Evolutionary conservation across 2,113 vertebrate species (phyloP).

Genomic region (Solea solea): DNA sequence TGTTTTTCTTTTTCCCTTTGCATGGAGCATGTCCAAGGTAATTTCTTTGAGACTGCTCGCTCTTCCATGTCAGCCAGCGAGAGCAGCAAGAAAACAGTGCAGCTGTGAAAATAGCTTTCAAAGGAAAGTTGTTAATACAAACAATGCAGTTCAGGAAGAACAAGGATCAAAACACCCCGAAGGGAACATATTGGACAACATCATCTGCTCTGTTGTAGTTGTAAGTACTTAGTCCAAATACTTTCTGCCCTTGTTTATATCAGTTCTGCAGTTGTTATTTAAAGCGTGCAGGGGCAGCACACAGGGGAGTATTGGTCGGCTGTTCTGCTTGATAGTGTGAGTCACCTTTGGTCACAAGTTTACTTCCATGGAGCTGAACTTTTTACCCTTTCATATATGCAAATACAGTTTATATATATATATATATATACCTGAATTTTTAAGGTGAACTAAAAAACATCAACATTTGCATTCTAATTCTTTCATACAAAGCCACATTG

Average conservation of each 20-base stretch:
- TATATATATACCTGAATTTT: too few relatives aligned
- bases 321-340: conserved; percentile 37
- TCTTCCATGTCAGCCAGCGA: conserved; percentile 34
- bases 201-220: background rate
- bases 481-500: too few relatives aligned
- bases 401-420: too few relatives aligned
- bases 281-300: conserved; percentile 10
- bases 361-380: conserved; percentile 34
- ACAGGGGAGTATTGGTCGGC: conserved; percentile 22
- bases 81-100: conserved; percentile 28
- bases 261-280: conserved; percentile 24
- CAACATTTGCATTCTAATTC: too few relatives aligned
- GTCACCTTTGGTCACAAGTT: conserved; percentile 22
- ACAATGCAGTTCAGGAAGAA: conserved; percentile 37
- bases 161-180: conserved; percentile 29
- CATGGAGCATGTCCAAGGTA: conserved; percentile 36
- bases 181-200: conserved; percentile 15
- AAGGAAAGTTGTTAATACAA: conserved; percentile 46
- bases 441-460: too few relatives aligned
- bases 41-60: conserved; percentile 42
- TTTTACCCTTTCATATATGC: conserved; percentile 40
- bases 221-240: conserved; percentile 8
- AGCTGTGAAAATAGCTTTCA: conserved; percentile 52
- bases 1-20: conserved; percentile 13
- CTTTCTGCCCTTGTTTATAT: conserved; percentile 33